Evolutionary conservation across 2,888 invertebrate species (phyloP), one percentile per base, ranked within the genome.

Genomic region (Nomada fucata): DNA sequence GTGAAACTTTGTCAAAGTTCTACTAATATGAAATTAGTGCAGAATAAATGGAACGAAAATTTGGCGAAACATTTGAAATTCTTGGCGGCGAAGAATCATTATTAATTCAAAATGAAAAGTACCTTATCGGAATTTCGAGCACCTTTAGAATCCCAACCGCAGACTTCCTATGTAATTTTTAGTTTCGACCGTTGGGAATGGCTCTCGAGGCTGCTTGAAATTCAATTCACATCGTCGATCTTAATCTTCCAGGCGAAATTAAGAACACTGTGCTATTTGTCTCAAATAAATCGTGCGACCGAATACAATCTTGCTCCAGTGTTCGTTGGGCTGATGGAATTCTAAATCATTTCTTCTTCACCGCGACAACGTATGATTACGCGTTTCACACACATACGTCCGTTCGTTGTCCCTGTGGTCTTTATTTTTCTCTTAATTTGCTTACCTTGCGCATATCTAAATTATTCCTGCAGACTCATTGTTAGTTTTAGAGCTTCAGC

Each of bases 171-270:
- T 7, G 47, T 15, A 36, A 59, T 70, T 70, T 70, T 59, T 70
- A 70, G 15, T 47, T 15, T 47, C 47, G 29, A 36, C 20, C 36
- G 50, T 23, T 0, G 18, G 47, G 29, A 50, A 5, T 9, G 11
- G 18, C 29, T 60, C 47, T 59, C 70, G 70, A 18, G 0, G 20
- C 60, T 50, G 50, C 20, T 60, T 60, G 29, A 70, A 20, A 70
- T 70, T 70, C 70, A 36, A 70, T 70, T 29, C 50, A 50, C 70
- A 59, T 23, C 36, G 47, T 15, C 5, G 50, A 50, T 60, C 60
- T 70, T 70, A 70, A 70, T 50, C 70, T 20, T 15, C 29, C 9
- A 57, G 9, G n/a, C 15, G 20, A 70, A 70, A 70, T 70, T 60
- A 70, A 60, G 60, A 70, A 36, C 60, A 18, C 23, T 11, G 70